Evolutionary conservation across 2,888 invertebrate species (phyloP), one percentile per base, ranked within the genome.

Genomic region (Eupithecia tripunctaria): DNA sequence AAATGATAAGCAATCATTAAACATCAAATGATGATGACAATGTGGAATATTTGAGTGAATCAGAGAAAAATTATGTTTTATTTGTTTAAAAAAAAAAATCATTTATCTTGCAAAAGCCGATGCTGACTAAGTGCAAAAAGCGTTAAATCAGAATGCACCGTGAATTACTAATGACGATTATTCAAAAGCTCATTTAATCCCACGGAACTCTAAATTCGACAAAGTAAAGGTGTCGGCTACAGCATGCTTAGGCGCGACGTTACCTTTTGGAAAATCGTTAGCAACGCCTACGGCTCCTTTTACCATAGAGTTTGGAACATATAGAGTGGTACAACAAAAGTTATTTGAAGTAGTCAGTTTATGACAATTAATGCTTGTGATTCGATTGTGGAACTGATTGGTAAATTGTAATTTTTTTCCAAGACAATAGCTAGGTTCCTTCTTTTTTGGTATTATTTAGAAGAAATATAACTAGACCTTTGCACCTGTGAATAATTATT

Each of bases 251-350:
- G 86, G 84, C 80, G 71, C 84, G 81, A 86, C 84, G 85, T 86
- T 88, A 86, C 84, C 85, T 89, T 90, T 91, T 89, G 89, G 90
- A 88, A 89, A 90, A 90, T 91, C 90, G 89, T 92, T 91, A 91
- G 88, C 81, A 84, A 92, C 92, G 91, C 92, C 92, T 90, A 92
- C 92, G 83, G 79, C 75, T 80, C 79, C 70, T 78, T 82, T 80
- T 80, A 76, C 25, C 70, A 74, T 73, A 63, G 73, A 67, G 74
- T 73, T 80, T 76, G 15, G 38, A 84, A 77, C 27, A 73, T 78
- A 69, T 79, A 88, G 86, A 88, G 68, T 60, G 71, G 67, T 68
- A 27, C 60, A 56, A 56, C 14, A 56, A 25, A 56, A 12, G 5
- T 56, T 56, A 14, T 25, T 21, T 10, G 47, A 56, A 56, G 21